Base-by-base conservation (phyloP, 92 coral and sea anemone species). In the Desmophyllum pertusum region DNA sequence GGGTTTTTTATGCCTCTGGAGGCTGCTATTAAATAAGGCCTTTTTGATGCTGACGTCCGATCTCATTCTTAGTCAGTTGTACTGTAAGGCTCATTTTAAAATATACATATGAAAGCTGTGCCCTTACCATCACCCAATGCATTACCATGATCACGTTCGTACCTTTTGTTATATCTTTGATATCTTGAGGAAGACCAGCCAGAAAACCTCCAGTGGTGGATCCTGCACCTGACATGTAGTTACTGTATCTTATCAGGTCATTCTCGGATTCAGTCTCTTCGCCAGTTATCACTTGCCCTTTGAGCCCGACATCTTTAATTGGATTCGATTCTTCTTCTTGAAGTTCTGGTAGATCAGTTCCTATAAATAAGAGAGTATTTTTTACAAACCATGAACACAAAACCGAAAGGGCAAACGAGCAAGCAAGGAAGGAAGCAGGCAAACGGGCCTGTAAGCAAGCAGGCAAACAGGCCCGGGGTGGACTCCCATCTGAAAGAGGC, bases 191-290 rank as follows among this genome's bases (percentile, higher is more conserved):
- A 40, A 80, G 43, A 15, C 40, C 85, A 45, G 64, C 76, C 77
- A 80, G 67, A 29, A 66, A 63, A 25, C 85, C 85, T 1, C 85
- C 85, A 68, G 67, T 67, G 38, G 85, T 80, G 25, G 85, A 80
- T 67, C 85, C 85, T 11, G 85, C 67, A 15, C 85, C 85, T 67
- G 85, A 80, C 41, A 80, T 80, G 85, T 80, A 79, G 48, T 57
- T 79, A 63, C 83, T 79, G 83, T 79, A 79, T 62, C 83, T 59
- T 59, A 79, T 79, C 77, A 80, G 67, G 77, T 80, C 85, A 43
- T 80, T 80, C 19, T 80, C 85, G 67, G 61, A 29, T n/a, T 67
- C 85, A 27, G 29, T 10, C 35, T 25, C 63, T 68, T 80, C 85
- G 31, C 77, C 85, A 41, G 85, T 80, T 3, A 80, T 14, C 64